Evolutionary conservation across 2,797 vertebrate genomes (phyloP).

Genomic region (Mustela erminea): DNA sequence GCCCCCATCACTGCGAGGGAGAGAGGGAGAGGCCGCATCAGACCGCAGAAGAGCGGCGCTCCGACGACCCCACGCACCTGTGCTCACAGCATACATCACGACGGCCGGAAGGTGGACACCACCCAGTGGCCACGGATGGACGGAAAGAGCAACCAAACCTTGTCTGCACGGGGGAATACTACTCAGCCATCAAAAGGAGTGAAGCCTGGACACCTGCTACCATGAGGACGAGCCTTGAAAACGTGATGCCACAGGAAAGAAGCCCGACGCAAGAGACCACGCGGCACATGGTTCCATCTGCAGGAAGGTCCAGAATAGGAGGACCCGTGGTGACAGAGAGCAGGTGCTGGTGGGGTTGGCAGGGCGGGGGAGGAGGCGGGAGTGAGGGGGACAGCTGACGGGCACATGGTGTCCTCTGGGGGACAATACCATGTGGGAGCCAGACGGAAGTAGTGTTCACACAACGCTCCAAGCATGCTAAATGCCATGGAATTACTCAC

Average conservation of each 20-base stretch:
- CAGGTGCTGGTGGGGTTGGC: neutral
- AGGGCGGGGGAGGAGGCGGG: accelerated
- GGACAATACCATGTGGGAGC: neutral
- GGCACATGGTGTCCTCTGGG: neutral
- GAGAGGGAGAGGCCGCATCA: accelerated
- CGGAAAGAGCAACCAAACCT: too few species aligned
- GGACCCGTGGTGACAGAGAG: neutral
- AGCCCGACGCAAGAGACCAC: neutral
- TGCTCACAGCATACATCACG: too few species aligned
- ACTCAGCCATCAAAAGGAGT: neutral
- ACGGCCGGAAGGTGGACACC: neutral
- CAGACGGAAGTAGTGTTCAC: neutral
- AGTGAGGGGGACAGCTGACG: accelerated
- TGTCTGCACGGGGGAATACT: accelerated
- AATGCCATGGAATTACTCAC: neutral
- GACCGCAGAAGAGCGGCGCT: accelerated
- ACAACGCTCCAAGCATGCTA: accelerated
- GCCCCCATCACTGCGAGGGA: accelerated
- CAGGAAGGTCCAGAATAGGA: neutral
- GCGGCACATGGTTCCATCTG: accelerated
- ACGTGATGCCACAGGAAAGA: neutral
- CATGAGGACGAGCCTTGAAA: too few species aligned
- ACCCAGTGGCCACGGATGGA: accelerated
- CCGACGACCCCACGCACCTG: neutral
- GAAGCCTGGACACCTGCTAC: accelerated